Percentiles rank a stretch among this genome's conserved stretches.
These are phyloP conservation scores for Calliphora vicina DNA, from an alignment of 1,140 invertebrate species.

Conservation along the genomic window DNA sequence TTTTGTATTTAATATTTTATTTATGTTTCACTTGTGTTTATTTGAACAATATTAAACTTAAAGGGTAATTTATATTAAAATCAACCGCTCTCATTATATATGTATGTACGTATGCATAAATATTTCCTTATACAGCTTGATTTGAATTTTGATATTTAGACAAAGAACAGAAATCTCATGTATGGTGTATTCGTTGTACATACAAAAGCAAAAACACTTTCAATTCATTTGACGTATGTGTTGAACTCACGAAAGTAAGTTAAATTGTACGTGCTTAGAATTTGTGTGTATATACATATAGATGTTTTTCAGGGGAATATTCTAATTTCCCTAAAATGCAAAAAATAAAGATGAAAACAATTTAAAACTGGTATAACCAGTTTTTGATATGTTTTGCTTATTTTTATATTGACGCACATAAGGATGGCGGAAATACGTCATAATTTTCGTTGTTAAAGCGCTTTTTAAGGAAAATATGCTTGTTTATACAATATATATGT, in stretches of 20 bases:
- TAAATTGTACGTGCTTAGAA: neutral
- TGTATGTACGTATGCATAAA: too few relatives aligned
- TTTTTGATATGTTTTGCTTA: neutral
- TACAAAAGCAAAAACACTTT: neutral
- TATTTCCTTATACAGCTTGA: neutral
- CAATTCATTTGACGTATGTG: neutral
- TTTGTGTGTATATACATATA: neutral
- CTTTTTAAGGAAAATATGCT: neutral
- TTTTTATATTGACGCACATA: neutral
- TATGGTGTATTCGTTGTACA: neutral
- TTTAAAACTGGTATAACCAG: neutral
- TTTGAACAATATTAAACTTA: neutral
- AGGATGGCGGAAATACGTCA: neutral
- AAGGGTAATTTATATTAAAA: neutral
- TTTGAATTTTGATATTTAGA: neutral
- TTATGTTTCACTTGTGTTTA: too few relatives aligned
- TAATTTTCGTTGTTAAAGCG: neutral
- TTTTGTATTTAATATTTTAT: neutral
- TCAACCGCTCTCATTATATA: neutral
- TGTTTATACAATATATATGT: neutral
- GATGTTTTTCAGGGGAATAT: neutral
- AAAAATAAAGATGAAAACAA: neutral
- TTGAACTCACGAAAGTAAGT: neutral
- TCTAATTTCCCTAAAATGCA: neutral
- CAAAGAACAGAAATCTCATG: neutral